Evolutionary conservation across 2,113 vertebrate species (phyloP), one percentile per base, ranked within the genome.

Genomic region (Strix aluco): DNA sequence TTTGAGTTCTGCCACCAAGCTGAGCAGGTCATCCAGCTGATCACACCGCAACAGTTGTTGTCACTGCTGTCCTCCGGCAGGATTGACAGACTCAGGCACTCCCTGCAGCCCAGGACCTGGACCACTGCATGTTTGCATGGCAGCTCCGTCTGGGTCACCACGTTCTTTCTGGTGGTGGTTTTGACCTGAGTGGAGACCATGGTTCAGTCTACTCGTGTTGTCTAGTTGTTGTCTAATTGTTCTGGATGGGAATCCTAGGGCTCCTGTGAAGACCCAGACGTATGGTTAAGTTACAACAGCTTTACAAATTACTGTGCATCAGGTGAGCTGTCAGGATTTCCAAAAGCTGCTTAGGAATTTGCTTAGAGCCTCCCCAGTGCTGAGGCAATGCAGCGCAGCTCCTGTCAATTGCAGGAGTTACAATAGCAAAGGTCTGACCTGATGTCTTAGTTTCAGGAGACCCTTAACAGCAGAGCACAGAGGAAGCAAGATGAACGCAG

Each of bases 331-430:
- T 83, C 27, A 86, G 51, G 20, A 54, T 90, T 81, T 86, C 58
- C 46, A 73, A 15, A 2, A 74, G 18, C 30, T 90, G 14, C 30
- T 69, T 69, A 58, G 40, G 38, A 83, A 78, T 91, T 92, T 94
- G 18, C 13, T 88, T 0, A 0, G 16, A 77, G 40, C 16, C 52
- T 88, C 27, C 44, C 6, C 19, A 46, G 46, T 26, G 5, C 29
- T 52, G 47, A 79, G 61, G 30, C 44, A 81, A 30, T 20, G 11
- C 23, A 47, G 27, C 49, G 49, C 44, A 57, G 8, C 26, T 92
- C 23, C 65, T 67, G 32, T 42, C 42, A 69, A 5, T 14, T 54
- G 54, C 44, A 81, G 47, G 51, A 92, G 47, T 78, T 90, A 67
- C 13, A 83, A 54, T 5, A 86, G 59, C 51, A 70, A 70, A 70